These are phyloP conservation scores for Drosophila triauraria DNA, from an alignment of 1,140 invertebrate genomes.

Conservation along the genomic window DNA sequence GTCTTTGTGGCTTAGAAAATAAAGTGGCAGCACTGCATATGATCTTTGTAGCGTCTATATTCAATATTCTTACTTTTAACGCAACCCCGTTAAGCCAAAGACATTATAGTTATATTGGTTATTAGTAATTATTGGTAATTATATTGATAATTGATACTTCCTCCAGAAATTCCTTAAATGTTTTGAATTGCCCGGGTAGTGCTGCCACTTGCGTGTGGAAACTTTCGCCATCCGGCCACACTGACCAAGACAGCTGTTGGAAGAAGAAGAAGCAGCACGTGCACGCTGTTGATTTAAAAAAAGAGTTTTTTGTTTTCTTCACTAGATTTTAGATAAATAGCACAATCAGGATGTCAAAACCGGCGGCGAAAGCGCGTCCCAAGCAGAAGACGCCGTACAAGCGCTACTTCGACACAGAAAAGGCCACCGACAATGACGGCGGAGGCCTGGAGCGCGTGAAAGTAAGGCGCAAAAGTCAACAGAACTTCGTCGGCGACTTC, in stretches of 20 bases:
- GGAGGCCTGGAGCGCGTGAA: slow-evolving; percentile 39
- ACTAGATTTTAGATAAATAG: neutral
- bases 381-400: slow-evolving; percentile 33
- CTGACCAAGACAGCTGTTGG: slow-evolving; percentile 15
- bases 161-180: no score
- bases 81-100: no score
- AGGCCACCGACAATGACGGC: slow-evolving; percentile 1
- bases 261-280: slow-evolving; percentile 54
- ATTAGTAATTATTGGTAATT: no score
- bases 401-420: slow-evolving; percentile 55
- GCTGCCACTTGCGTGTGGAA: neutral
- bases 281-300: slow-evolving; percentile 29
- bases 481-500: slow-evolving; percentile 63
- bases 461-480: slow-evolving; percentile 45
- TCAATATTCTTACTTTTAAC: no score
- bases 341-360: slow-evolving; percentile 44
- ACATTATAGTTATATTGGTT: no score
- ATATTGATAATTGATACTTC: no score
- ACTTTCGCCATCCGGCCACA: neutral
- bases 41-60: no score
- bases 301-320: neutral
- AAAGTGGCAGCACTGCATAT: no score
- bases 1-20: no score
- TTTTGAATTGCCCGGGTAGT: neutral
- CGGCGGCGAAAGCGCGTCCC: slow-evolving; percentile 46